Evolutionary conservation across 2,797 vertebrate species (phyloP).

Genomic region (Hypotaenidia philippensis): DNA sequence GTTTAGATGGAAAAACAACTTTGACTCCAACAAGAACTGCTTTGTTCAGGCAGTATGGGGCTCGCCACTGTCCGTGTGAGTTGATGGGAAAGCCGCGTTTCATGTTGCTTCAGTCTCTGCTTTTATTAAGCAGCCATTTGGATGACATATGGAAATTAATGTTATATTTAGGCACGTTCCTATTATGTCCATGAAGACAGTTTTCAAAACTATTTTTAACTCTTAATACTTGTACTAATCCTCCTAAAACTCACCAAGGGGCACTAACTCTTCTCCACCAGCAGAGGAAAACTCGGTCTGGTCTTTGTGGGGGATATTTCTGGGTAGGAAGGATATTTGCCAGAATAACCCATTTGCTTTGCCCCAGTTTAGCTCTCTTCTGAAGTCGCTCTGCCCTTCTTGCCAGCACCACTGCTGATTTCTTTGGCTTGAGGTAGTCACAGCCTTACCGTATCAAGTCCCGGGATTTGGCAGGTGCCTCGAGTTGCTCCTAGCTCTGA

Average conservation of each 20-base stretch:
- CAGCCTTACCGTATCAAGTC: slow-evolving; percentile 13
- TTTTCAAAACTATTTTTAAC: slow-evolving; percentile 47
- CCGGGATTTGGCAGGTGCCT: slow-evolving; percentile 22
- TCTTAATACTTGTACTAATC: slow-evolving; percentile 38
- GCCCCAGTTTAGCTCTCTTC: background rate
- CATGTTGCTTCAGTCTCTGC: background rate
- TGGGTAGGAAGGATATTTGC: background rate
- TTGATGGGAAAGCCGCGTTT: background rate
- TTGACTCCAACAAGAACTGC: background rate
- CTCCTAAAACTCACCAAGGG: slow-evolving; percentile 45
- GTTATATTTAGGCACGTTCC: slow-evolving; percentile 51
- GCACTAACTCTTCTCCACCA: slow-evolving; percentile 40
- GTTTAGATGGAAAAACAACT: background rate
- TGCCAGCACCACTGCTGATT: slow-evolving; percentile 34
- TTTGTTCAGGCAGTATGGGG: background rate
- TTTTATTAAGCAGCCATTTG: slow-evolving; percentile 42
- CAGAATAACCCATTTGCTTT: background rate
- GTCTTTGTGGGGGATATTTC: background rate
- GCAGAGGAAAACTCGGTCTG: background rate
- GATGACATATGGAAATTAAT: slow-evolving; percentile 54
- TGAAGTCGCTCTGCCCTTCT: slow-evolving; percentile 8
- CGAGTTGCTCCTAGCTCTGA: background rate
- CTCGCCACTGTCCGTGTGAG: background rate
- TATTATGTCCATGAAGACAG: slow-evolving; percentile 7
- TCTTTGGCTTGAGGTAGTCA: slow-evolving; percentile 24